Percentiles rank a stretch among this genome's conserved stretches.
Conservation (phyloP, 2,797 vertebrate species). For the Peromyscus melanophrys region DNA sequence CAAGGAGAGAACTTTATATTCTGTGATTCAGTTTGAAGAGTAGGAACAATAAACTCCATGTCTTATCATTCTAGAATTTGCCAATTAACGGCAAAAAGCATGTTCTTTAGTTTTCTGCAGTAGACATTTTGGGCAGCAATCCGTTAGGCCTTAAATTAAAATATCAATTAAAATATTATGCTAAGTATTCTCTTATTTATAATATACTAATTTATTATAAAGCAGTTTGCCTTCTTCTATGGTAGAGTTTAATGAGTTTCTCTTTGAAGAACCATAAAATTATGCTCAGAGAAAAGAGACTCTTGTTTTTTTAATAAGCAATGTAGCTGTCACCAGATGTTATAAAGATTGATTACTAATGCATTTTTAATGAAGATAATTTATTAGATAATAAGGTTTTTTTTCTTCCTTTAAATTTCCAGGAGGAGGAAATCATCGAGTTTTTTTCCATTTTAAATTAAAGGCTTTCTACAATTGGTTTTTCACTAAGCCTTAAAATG, state of each 20-base stretch:
- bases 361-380: conserved; percentile 82
- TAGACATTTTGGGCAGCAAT: conserved; percentile 47
- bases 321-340: conserved; percentile 78
- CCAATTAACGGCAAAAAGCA: background rate
- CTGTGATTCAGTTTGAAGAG: background rate
- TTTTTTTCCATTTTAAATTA: conserved; percentile 82
- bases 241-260: conserved; percentile 71
- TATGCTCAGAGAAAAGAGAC: conserved; percentile 50
- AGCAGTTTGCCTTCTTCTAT: conserved; percentile 73
- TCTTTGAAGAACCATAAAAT: conserved; percentile 73
- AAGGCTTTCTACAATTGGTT: conserved; percentile 75
- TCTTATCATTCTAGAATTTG: background rate
- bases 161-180: conserved; percentile 80
- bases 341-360: conserved; percentile 82
- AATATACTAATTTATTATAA: conserved; percentile 71
- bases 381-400: conserved; percentile 81
- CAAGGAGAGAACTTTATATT: background rate
- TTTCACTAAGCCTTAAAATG: conserved; percentile 72
- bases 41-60: background rate
- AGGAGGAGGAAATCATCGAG: conserved; percentile 71
- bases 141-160: conserved; percentile 74
- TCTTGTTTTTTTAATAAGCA: conserved; percentile 77
- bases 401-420: conserved; percentile 70
- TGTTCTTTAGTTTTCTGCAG: background rate
- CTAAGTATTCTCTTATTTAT: conserved; percentile 78